A percentile compares a stretch with the other conserved stretches of the same genome.
Evolutionary conservation across 2,888 invertebrate genomes (phyloP).

Genomic region (Empis livida): DNA sequence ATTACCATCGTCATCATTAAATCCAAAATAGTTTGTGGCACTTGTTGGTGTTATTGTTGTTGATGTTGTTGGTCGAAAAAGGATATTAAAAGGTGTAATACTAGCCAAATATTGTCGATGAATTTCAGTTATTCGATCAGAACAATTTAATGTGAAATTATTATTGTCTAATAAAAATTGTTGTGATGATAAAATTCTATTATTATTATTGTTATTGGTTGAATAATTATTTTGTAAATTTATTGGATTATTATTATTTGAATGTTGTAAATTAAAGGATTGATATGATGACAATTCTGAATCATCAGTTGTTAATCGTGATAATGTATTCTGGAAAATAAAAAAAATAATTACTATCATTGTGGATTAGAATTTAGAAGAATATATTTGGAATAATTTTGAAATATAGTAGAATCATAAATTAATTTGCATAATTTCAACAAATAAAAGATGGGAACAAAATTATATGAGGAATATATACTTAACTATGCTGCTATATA

Average conservation of each 20-base stretch:
- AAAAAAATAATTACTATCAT: no score
- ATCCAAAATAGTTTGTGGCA: background rate
- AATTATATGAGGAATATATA: no score
- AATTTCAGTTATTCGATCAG: constrained; percentile 32
- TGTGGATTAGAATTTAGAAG: no score
- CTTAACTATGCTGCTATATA: no score
- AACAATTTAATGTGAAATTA: constrained; percentile 23
- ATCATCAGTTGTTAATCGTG: background rate
- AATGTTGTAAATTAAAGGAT: background rate
- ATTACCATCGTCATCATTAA: background rate
- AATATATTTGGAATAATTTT: no score
- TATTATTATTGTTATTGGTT: constrained; percentile 8
- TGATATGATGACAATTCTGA: background rate
- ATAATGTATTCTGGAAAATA: background rate
- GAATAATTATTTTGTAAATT: no score
- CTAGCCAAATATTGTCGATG: constrained; percentile 33
- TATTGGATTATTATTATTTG: background rate
- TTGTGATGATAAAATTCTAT: constrained; percentile 7
- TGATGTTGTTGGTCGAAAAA: constrained; percentile 21
- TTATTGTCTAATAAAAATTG: constrained; percentile 1
- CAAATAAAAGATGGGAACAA: no score
- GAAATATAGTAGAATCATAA: no score
- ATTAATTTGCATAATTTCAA: no score
- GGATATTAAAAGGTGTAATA: constrained; percentile 30
- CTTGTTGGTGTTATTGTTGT: background rate